Evolutionary conservation across 1,140 invertebrate species (phyloP), one percentile per base, ranked within the genome.

Genomic region (Trichonephila clavipes): DNA sequence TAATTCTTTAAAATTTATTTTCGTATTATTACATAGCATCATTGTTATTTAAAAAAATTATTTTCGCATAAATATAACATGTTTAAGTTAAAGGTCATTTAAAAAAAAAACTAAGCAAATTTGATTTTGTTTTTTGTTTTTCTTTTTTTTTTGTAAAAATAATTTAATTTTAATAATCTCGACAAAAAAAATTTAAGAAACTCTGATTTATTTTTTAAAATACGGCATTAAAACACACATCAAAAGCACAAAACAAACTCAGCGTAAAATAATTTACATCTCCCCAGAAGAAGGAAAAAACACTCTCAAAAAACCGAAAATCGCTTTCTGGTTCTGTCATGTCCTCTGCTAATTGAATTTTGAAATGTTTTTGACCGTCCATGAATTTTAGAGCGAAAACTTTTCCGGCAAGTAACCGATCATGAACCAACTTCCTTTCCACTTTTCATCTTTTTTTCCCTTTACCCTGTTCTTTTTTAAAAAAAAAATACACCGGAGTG

Each of bases 401-500:
- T 34, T 24, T 18, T 77, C 28, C 18, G 34, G 34, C 28, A 77
- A 77, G 62, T 58, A 88, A 88, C 40, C 16, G 24, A 44, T 40
- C 61, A 64, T 58, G 18, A 88, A 88, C 21, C 40, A n/a, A 77
- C 72, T 77, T 69, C 28, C 28, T 77, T 77, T 7, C 16, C 72
- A 4, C 18, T 77, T 72, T 77, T 34, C 28, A 34, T 16, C 86
- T 40, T 18, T 40, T 66, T 85, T 88, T 62, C 24, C 34, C n/a
- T 2, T 61, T 21, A 51, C 51, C 51, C 51, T 51, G 2, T 86
- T 34, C n/a, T 7, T 34, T 34, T 18, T 19, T 21, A 59, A 85
- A 85, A 85, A 88, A 88, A 88, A 64, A 88, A 24, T 88, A 28
- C 40, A 66, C 59, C 19, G 61, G 24, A 34, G 86, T 34, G 28